A percentile compares a stretch with the other conserved stretches of the same genome.
Evolutionary conservation across 2,113 vertebrate genomes (phyloP).

Genomic region (Ameiurus melas): DNA sequence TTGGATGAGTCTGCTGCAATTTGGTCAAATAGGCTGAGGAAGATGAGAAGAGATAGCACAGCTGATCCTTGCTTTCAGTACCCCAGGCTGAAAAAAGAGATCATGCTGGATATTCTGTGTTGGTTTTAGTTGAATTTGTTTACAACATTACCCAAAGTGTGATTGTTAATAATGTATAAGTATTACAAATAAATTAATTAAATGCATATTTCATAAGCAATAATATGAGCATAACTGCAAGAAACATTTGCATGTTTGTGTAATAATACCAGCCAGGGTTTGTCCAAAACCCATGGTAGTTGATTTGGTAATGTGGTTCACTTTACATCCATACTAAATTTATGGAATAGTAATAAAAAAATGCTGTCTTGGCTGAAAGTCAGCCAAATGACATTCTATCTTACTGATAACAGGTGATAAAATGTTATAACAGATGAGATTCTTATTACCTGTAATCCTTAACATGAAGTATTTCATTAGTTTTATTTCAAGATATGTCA

Average conservation of each 20-base stretch:
- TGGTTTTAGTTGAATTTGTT: slow-evolving; percentile 6
- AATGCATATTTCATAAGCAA: too few species aligned
- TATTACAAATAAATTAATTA: neutral
- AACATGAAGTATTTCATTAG: neutral
- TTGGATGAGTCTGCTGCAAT: slow-evolving; percentile 51
- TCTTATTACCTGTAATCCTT: neutral
- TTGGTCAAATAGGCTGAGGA: slow-evolving; percentile 46
- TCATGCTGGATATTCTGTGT: slow-evolving; percentile 17
- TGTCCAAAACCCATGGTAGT: neutral
- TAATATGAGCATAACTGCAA: neutral
- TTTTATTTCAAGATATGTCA: neutral
- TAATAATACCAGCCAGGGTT: neutral
- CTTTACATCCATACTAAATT: neutral
- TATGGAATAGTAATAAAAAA: neutral
- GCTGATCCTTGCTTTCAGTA: slow-evolving; percentile 55
- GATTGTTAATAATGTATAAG: neutral
- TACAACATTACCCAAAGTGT: neutral
- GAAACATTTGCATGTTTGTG: neutral
- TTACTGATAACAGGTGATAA: neutral
- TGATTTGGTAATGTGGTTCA: neutral
- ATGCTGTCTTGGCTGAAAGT: neutral
- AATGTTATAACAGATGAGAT: neutral
- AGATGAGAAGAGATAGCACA: slow-evolving; percentile 58
- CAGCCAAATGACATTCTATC: neutral
- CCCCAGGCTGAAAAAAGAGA: slow-evolving; percentile 24